phyloP scores from a whole-genome alignment of 2,888 invertebrate genomes.

The Pandemis heparana region DNA sequence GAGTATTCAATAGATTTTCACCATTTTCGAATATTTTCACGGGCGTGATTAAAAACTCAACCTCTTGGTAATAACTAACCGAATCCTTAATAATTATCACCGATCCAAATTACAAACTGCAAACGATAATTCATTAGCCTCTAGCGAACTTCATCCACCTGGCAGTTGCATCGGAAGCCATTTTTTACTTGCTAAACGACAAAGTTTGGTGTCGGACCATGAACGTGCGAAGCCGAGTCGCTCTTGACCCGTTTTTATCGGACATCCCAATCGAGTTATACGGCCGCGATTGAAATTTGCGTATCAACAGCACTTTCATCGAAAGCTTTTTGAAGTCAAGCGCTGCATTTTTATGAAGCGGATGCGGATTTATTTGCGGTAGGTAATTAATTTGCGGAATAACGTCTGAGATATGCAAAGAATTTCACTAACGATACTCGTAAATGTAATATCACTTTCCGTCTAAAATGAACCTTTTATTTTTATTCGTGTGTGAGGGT shows the following conservation, averaged over 20 bases:
- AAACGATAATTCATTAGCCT: conserved; percentile 10
- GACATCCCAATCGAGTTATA: conserved; percentile 32
- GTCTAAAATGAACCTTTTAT: not conserved
- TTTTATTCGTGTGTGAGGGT: not conserved
- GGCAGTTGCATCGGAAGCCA: conserved; percentile 4
- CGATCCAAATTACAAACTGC: not conserved
- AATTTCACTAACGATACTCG: not conserved
- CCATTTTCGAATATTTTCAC: no score
- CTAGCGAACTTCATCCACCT: not conserved
- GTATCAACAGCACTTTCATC: conserved; percentile 29
- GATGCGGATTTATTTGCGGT: conserved; percentile 6
- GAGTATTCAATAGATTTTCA: no score
- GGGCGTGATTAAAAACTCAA: no score
- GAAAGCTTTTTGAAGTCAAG: conserved; percentile 27
- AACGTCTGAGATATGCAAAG: not conserved
- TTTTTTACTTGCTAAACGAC: conserved; percentile 28
- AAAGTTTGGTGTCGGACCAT: conserved; percentile 23
- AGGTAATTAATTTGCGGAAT: conserved; percentile 17
- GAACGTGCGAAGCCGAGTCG: not conserved
- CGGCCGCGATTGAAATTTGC: conserved; percentile 33
- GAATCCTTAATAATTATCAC: not conserved
- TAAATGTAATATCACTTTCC: not conserved
- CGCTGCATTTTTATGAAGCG: conserved; percentile 24
- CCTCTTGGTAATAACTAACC: no score
- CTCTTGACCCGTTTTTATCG: conserved; percentile 30